Evolutionary conservation across 2,113 vertebrate genomes (phyloP), one percentile per base, ranked within the genome.

Genomic region (Prunella fulvescens): DNA sequence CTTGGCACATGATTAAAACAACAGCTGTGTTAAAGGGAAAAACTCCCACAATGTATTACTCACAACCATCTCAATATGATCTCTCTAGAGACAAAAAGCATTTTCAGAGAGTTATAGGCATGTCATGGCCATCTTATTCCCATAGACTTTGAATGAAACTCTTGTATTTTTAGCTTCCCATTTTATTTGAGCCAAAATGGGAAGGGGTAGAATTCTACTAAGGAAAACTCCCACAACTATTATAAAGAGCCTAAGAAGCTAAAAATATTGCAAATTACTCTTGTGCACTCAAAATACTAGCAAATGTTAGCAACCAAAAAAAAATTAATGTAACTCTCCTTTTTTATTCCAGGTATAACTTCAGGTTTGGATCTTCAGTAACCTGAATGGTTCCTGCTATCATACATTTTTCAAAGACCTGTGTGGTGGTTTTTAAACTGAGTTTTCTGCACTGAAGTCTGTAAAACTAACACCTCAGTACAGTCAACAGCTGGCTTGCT

Each of bases 1-100:
- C 81, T 92, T 98, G 97, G 97, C 97, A 95, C 54, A 44, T 66
- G 87, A 97, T 95, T 97, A 98, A 96, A 97, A 83, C 91, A 96
- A 98, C 96, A 98, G 92, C 97, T 98, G 93, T 88, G 86, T 81
- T 86, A 92, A 93, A 96, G 45, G 83, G 87, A 93, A 95, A 96
- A 94, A 92, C 91, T 96, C 94, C 88, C 91, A 96, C 93, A 95
- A 94, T 74, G 62, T 95, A 90, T 96, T 93, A 96, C 89, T 95
- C 78, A 62, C 84, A 76, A 80, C 35, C 88, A 95, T 88, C 81
- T 97, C 89, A 86, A 10, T 92, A 84, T 67, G 86, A 92, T 60
- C 86, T 77, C 91, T 81, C 86, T 39, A 92, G 90, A 97, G 95
- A 97, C 74, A 88, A 93, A 82, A 91, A 56, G 18, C 15, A 31